Conservation (phyloP, 2,888 invertebrate species). For the Bugula neritina region DNA sequence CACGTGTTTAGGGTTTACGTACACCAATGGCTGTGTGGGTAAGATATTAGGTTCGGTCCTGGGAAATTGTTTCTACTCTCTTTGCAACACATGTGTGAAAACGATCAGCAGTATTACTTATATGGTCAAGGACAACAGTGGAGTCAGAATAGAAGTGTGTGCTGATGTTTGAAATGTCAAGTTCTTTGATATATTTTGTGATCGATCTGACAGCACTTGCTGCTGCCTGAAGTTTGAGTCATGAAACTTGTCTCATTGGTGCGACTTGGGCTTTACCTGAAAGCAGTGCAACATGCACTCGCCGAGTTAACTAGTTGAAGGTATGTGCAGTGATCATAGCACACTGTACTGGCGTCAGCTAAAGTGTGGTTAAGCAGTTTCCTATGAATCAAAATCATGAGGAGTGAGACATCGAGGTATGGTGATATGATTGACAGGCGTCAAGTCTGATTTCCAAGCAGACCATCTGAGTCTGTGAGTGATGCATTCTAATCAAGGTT, state of each 20-base stretch:
- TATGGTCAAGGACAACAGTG: not conserved
- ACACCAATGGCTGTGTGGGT: not conserved
- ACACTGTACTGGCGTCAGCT: not conserved
- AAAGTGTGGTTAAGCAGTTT: too few species aligned
- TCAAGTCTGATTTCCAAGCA: too few species aligned
- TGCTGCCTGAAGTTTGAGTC: not conserved
- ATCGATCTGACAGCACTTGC: not conserved
- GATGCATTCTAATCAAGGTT: too few species aligned
- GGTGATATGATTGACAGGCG: too few species aligned
- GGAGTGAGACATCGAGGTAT: too few species aligned
- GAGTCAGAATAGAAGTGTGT: not conserved
- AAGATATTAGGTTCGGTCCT: constrained; percentile 18
- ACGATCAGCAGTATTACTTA: not conserved
- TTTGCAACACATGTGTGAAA: not conserved
- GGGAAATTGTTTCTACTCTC: constrained; percentile 27
- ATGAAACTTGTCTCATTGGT: not conserved
- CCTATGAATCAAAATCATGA: too few species aligned
- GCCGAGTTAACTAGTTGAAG: not conserved
- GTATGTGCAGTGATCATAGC: not conserved
- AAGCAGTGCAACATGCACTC: not conserved
- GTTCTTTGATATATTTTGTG: not conserved
- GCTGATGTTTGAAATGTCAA: not conserved
- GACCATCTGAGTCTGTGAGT: too few species aligned
- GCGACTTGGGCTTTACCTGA: not conserved
- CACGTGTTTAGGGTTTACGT: constrained; percentile 27